phyloP scores from a whole-genome alignment of 1,140 invertebrate species.

The Bombus sylvicola region DNA sequence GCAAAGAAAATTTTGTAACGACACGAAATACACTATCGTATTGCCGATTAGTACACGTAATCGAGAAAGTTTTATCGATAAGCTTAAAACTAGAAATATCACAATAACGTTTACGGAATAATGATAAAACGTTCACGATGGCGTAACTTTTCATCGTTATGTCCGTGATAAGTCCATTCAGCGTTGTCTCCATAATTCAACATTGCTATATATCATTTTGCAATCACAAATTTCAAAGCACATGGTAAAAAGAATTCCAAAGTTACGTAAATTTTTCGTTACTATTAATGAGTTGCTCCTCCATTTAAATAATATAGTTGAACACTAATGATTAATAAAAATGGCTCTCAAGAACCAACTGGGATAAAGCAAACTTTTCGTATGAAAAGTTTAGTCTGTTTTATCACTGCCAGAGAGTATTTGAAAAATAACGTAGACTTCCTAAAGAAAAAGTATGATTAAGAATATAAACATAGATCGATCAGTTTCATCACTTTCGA shows the following conservation, averaged over 20 bases:
- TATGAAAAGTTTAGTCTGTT: conserved; percentile 33
- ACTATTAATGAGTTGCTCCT: neutral
- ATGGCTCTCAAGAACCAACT: conserved; percentile 34
- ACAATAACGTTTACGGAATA: conserved; percentile 36
- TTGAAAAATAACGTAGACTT: conserved; percentile 11
- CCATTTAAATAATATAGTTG: neutral
- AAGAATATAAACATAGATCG: neutral
- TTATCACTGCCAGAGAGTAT: conserved; percentile 59
- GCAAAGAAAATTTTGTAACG: conserved; percentile 30
- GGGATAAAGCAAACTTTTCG: conserved; percentile 33
- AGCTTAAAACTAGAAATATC: conserved; percentile 48
- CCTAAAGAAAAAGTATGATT: conserved; percentile 6
- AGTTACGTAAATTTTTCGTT: neutral
- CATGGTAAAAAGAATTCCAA: neutral
- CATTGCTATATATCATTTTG: neutral
- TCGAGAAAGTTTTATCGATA: conserved; percentile 60
- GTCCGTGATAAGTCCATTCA: neutral
- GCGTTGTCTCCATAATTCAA: neutral
- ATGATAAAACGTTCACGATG: conserved; percentile 56
- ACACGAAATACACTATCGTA: conserved; percentile 28
- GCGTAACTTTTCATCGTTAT: conserved; percentile 54
- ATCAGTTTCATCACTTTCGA: neutral
- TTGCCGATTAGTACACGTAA: conserved; percentile 50
- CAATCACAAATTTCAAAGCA: neutral
- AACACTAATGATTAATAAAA: neutral